Conservation (phyloP, 2,888 invertebrate species). For the Chymomyza fuscimana region DNA sequence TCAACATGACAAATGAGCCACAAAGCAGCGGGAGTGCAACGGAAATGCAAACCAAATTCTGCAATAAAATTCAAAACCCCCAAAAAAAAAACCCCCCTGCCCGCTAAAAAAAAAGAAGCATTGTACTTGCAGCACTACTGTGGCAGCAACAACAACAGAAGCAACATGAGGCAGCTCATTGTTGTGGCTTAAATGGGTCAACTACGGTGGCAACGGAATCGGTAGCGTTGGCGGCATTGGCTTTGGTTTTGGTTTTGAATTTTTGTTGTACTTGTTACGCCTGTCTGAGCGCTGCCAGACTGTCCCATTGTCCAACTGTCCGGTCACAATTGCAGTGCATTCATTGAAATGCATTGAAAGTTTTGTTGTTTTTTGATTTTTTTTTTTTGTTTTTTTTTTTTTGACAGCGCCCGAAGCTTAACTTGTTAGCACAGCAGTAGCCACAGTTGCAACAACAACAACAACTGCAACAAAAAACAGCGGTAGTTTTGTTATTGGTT, state of each 20-base stretch:
- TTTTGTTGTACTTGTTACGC: conserved; percentile 59
- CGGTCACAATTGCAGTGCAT: conserved; percentile 14
- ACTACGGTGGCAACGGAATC: conserved; percentile 28
- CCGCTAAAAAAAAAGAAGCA: conserved; percentile 18
- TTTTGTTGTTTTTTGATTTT: conserved; percentile 13
- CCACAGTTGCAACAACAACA: conserved; percentile 6
- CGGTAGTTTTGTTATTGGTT: conserved; percentile 17
- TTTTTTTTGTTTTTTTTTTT: conserved; percentile 9
- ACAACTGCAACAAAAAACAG: not conserved
- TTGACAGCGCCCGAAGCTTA: conserved; percentile 19
- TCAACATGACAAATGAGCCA: conserved; percentile 67
- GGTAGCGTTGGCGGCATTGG: conserved; percentile 38
- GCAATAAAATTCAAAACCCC: conserved; percentile 44
- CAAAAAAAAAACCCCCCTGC: not conserved
- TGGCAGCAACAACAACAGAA: conserved; percentile 15
- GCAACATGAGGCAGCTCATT: conserved; percentile 51
- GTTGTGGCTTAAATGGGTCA: conserved; percentile 72
- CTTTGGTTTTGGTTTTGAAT: conserved; percentile 39
- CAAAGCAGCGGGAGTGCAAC: not conserved
- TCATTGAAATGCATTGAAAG: conserved; percentile 46
- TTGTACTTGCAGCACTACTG: conserved; percentile 50
- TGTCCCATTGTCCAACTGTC: not conserved
- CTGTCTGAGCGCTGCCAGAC: conserved; percentile 22
- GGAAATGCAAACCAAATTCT: conserved; percentile 51
- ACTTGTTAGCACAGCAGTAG: conserved; percentile 18